A percentile compares a stretch with the other conserved stretches of the same genome.
Evolutionary conservation across 2,888 invertebrate genomes (phyloP).

Genomic region (Acleris laterana): DNA sequence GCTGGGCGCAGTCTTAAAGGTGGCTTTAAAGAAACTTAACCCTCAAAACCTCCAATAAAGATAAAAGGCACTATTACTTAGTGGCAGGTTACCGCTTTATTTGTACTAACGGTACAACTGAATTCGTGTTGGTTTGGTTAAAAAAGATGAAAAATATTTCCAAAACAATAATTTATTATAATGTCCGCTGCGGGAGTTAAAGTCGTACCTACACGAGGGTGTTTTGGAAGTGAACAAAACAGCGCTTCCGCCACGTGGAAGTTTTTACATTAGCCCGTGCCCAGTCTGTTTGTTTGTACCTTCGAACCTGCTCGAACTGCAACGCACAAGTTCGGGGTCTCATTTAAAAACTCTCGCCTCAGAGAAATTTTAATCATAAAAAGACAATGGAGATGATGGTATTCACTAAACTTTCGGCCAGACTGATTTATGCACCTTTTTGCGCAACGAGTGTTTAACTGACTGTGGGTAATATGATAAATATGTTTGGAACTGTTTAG

Average conservation of each 20-base stretch:
- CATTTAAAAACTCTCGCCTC: slow-evolving; percentile 70
- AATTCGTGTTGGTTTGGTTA: background rate
- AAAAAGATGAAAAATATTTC: slow-evolving; percentile 12
- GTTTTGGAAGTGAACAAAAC: slow-evolving; percentile 71
- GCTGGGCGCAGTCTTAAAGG: no score
- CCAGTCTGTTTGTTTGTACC: slow-evolving; percentile 72
- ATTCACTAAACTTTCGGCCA: slow-evolving; percentile 60
- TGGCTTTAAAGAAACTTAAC: no score
- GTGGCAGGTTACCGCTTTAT: no score
- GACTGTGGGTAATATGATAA: slow-evolving; percentile 40
- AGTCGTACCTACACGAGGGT: slow-evolving; percentile 60
- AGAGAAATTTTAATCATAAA: slow-evolving; percentile 75
- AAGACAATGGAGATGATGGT: slow-evolving; percentile 72
- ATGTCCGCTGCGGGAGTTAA: slow-evolving; percentile 37
- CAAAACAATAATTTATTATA: slow-evolving; percentile 21
- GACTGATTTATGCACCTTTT: slow-evolving; percentile 64
- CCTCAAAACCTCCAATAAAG: no score
- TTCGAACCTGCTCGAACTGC: slow-evolving; percentile 66
- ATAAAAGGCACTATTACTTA: no score
- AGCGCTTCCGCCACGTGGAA: slow-evolving; percentile 63
- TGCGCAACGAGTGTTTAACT: slow-evolving; percentile 46
- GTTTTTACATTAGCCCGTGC: slow-evolving; percentile 76
- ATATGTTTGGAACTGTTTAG: slow-evolving; percentile 49
- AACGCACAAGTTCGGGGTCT: slow-evolving; percentile 72
- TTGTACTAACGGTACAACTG: no score